phyloP scores from a whole-genome alignment of 2,113 vertebrate genomes.

The Leucopsar rothschildi region DNA sequence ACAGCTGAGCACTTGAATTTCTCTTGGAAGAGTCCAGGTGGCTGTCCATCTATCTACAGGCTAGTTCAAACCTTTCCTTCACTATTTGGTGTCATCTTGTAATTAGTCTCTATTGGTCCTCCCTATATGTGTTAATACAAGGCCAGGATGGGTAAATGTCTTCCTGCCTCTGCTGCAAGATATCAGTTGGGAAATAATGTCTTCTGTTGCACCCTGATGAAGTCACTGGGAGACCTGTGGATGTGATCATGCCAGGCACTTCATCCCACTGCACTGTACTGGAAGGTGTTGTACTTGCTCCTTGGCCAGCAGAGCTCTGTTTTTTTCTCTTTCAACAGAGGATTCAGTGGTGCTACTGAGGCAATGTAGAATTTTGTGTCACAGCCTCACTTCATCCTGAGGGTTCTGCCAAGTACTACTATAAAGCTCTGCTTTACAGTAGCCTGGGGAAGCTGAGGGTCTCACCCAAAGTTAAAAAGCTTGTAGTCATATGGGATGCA shows the following conservation, averaged over 20 bases:
- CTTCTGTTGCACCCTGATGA: neutral
- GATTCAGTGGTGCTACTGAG: neutral
- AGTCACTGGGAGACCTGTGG: neutral
- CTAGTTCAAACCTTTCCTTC: neutral
- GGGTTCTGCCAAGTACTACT: neutral
- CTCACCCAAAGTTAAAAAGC: rapidly evolving
- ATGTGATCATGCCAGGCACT: neutral
- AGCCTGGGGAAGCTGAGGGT: neutral
- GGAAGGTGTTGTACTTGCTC: neutral
- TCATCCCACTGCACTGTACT: neutral
- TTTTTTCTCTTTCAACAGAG: neutral
- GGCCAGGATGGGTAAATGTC: neutral
- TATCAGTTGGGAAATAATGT: neutral
- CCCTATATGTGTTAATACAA: neutral
- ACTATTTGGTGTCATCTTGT: neutral
- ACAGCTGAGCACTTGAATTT: neutral
- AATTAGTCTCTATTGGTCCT: neutral
- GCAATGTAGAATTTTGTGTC: neutral
- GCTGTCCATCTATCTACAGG: neutral
- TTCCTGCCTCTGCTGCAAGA: neutral
- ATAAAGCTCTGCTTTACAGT: neutral
- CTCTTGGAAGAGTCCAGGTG: neutral
- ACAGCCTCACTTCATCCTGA: neutral
- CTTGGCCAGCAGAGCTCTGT: neutral
- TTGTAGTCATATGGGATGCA: neutral